Percentiles rank a stretch among this genome's conserved stretches.
phyloP scores from a whole-genome alignment of 2,888 invertebrate species.

The Caprella mutica region DNA sequence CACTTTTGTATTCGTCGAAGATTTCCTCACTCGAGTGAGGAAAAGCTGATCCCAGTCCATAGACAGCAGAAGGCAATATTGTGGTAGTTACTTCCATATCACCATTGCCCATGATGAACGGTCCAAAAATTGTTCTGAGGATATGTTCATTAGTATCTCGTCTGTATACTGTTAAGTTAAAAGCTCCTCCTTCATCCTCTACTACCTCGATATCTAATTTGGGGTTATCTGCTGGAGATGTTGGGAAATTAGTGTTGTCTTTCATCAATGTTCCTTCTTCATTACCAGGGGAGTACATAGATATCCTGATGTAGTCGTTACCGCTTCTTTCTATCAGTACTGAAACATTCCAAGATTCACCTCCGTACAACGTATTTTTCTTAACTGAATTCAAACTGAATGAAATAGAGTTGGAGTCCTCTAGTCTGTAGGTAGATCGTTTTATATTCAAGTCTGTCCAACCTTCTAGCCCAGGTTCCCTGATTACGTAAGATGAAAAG shows the following conservation, averaged over 20 bases:
- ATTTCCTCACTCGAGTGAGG: slow-evolving; percentile 5
- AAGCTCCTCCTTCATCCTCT: slow-evolving; percentile 9
- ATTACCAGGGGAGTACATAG: slow-evolving; percentile 5
- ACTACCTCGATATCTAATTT: slow-evolving; percentile 12
- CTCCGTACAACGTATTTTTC: background rate
- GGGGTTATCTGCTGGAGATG: background rate
- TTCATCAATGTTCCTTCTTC: background rate
- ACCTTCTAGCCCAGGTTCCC: no score
- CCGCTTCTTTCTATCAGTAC: slow-evolving; percentile 12
- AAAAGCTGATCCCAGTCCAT: slow-evolving; percentile 20
- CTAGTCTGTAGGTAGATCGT: slow-evolving; percentile 1
- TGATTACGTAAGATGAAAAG: background rate
- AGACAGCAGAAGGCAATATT: slow-evolving; percentile 12
- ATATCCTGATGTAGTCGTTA: slow-evolving; percentile 6
- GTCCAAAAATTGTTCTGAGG: slow-evolving; percentile 20
- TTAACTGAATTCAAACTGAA: background rate
- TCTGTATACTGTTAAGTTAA: slow-evolving; percentile 18
- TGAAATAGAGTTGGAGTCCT: background rate
- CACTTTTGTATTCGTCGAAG: slow-evolving; percentile 2
- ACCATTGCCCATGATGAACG: slow-evolving; percentile 18
- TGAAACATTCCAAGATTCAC: slow-evolving; percentile 1
- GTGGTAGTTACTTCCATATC: slow-evolving; percentile 24
- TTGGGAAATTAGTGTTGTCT: background rate
- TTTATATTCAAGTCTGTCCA: background rate
- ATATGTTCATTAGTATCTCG: slow-evolving; percentile 8